phyloP scores from a whole-genome alignment of 2,797 vertebrate genomes.

The Megalops cyprinoides region DNA sequence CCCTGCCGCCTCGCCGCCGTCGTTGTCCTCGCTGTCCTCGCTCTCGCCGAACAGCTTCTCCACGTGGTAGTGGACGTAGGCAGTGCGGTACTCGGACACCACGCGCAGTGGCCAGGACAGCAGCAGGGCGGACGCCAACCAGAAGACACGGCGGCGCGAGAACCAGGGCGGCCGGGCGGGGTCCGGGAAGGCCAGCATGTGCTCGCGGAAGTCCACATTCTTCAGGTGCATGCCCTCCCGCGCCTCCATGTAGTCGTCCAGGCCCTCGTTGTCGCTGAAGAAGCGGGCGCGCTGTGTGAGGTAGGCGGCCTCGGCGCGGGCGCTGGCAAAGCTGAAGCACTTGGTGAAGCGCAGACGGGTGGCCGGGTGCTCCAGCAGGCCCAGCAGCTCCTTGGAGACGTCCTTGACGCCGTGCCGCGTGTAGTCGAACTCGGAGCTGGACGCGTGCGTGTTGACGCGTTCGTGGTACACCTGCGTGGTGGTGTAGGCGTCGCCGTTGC shows the following conservation, averaged over 20 bases:
- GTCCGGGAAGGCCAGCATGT: conserved; percentile 75
- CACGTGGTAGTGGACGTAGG: conserved; percentile 79
- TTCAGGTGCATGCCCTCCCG: conserved; percentile 79
- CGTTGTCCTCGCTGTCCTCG: conserved; percentile 57
- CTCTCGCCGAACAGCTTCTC: conserved; percentile 79
- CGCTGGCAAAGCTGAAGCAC: conserved; percentile 78
- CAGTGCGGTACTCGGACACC: conserved; percentile 71
- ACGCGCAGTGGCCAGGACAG: conserved; percentile 77
- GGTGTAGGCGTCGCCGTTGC: conserved; percentile 79
- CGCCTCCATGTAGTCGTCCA: conserved; percentile 81
- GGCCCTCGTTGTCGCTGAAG: conserved; percentile 75
- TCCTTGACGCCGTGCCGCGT: conserved; percentile 65
- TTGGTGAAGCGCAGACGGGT: conserved; percentile 75
- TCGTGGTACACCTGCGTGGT: conserved; percentile 76
- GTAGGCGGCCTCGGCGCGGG: conserved; percentile 73
- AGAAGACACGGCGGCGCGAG: conserved; percentile 72
- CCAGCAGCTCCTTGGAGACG: conserved; percentile 69
- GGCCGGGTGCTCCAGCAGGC: conserved; percentile 65
- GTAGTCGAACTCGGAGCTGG: conserved; percentile 68
- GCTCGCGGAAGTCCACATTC: conserved; percentile 77
- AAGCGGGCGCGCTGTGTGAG: conserved; percentile 77
- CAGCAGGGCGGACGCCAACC: conserved; percentile 69
- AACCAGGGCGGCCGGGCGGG: conserved; percentile 73
- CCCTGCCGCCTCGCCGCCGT: conserved; percentile 43
- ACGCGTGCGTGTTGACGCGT: conserved; percentile 69